phyloP scores from a whole-genome alignment of 2,113 vertebrate species.

The Rafetus swinhoei region DNA sequence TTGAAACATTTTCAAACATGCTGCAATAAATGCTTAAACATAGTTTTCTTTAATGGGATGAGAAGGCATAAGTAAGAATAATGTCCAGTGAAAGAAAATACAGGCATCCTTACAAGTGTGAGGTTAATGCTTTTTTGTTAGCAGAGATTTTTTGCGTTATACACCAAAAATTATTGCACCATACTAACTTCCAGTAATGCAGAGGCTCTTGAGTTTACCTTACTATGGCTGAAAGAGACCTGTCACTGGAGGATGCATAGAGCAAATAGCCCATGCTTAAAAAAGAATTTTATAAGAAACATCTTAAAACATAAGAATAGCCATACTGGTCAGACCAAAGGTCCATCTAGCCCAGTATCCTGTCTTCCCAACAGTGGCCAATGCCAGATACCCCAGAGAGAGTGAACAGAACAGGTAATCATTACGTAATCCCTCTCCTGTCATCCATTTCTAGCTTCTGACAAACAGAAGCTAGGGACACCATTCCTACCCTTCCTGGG shows the following conservation, averaged over 20 bases:
- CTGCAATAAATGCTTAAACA: neutral
- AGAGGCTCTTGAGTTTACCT: neutral
- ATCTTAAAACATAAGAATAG: neutral
- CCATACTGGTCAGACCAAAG: too few relatives aligned
- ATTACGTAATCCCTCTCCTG: too few relatives aligned
- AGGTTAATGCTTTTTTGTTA: neutral
- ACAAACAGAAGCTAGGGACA: too few relatives aligned
- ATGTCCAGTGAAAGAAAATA: neutral
- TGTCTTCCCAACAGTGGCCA: too few relatives aligned
- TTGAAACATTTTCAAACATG: accelerated
- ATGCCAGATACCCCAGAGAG: too few relatives aligned
- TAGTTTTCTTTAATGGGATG: neutral
- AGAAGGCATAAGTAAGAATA: neutral
- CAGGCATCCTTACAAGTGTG: neutral
- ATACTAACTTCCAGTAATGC: neutral
- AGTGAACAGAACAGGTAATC: too few relatives aligned
- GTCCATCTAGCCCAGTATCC: too few relatives aligned
- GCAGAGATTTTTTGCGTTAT: neutral
- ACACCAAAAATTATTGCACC: neutral
- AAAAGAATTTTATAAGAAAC: neutral
- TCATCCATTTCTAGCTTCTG: too few relatives aligned
- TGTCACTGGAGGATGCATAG: neutral
- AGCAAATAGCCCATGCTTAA: neutral
- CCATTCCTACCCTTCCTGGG: too few relatives aligned
- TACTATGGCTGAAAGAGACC: neutral